These are phyloP conservation scores for Habrosyne pyritoides DNA, from an alignment of 2,888 invertebrate species.

Conservation along the genomic window DNA sequence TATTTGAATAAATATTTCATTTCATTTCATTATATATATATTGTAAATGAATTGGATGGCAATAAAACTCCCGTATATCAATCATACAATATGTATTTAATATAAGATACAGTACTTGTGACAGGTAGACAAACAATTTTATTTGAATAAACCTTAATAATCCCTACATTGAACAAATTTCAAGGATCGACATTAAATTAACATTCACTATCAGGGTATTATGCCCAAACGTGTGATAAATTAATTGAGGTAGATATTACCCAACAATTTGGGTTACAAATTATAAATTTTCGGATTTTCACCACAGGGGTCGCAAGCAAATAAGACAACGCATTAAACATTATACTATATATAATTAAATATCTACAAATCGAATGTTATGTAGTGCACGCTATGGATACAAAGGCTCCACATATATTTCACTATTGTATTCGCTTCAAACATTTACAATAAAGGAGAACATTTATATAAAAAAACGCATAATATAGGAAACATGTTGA, in stretches of 20 bases:
- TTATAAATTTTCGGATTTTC: constrained; percentile 73
- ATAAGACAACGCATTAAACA: constrained; percentile 79
- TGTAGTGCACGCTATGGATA: constrained; percentile 77
- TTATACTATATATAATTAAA: constrained; percentile 83
- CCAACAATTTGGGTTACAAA: constrained; percentile 70
- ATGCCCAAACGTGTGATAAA: constrained; percentile 83
- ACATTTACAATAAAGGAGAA: constrained; percentile 82
- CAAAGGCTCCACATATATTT: constrained; percentile 57
- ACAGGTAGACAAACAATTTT: constrained; percentile 79
- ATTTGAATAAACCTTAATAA: constrained; percentile 68
- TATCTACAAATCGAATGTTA: constrained; percentile 82
- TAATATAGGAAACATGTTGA: constrained; percentile 80
- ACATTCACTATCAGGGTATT: constrained; percentile 70
- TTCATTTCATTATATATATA: too few species aligned
- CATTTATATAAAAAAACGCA: constrained; percentile 81
- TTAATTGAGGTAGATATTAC: constrained; percentile 84
- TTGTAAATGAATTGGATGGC: neutral
- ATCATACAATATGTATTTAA: constrained; percentile 84
- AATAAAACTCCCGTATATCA: constrained; percentile 74
- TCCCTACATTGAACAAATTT: constrained; percentile 77
- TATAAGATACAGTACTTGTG: constrained; percentile 83
- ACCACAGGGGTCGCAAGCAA: constrained; percentile 71
- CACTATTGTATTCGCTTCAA: constrained; percentile 66
- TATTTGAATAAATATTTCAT: too few species aligned
- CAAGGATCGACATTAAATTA: constrained; percentile 67